phyloP scores from a whole-genome alignment of 2,797 vertebrate genomes.

The Xiphorhynchus erythropygius region DNA sequence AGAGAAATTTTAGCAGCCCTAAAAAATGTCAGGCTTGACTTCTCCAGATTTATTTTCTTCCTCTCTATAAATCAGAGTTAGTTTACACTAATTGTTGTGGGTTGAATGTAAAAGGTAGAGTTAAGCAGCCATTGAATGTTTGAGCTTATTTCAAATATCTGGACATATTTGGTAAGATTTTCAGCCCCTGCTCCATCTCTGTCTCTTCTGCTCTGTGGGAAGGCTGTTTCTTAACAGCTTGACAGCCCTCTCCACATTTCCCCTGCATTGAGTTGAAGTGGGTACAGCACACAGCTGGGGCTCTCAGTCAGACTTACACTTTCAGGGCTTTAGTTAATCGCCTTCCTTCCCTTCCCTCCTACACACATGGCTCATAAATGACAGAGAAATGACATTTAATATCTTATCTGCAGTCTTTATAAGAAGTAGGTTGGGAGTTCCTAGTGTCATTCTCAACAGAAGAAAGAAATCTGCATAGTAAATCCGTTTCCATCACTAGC shows the following conservation, averaged over 20 bases:
- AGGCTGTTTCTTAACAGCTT: conserved; percentile 61
- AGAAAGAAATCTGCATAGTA: not conserved
- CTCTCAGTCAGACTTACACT: conserved; percentile 16
- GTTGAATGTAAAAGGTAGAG: conserved; percentile 49
- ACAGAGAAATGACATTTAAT: not conserved
- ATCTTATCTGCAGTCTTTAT: not conserved
- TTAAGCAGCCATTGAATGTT: conserved; percentile 35
- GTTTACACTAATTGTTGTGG: conserved; percentile 5
- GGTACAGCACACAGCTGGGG: conserved; percentile 13
- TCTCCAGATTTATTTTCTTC: conserved; percentile 38
- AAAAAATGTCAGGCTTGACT: not conserved
- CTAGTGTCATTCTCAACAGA: not conserved
- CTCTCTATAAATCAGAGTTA: conserved; percentile 25
- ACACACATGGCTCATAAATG: conserved; percentile 15
- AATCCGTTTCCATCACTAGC: not conserved
- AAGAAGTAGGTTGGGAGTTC: not conserved
- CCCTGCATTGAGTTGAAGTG: conserved; percentile 2
- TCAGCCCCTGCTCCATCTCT: conserved; percentile 43
- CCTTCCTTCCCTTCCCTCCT: not conserved
- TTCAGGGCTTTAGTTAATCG: not conserved
- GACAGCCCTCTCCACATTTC: conserved; percentile 30
- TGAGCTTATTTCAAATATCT: conserved; percentile 56
- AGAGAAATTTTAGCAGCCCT: not conserved
- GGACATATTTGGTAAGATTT: conserved; percentile 66
- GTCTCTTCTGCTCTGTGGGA: conserved; percentile 66